Base-by-base conservation (phyloP, 2,797 vertebrate species). In the Neopelma chrysocephalum region DNA sequence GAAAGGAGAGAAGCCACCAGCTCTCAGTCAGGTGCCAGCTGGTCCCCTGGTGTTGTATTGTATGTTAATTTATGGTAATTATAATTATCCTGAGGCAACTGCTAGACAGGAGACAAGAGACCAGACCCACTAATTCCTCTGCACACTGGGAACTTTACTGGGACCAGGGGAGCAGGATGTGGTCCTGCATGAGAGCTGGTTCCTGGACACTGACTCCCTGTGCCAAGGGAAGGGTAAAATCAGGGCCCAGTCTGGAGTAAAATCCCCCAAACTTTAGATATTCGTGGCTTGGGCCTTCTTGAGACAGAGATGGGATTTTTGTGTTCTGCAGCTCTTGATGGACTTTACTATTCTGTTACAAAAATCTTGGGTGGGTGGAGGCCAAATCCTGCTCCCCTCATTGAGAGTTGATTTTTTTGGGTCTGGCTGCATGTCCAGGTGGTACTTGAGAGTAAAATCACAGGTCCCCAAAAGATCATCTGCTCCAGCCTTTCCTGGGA, bases 31-130 rank as follows among this genome's bases (percentile, higher is more conserved):
- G 66, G 71, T 45, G 72, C 64, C 13, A 0, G 17, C 42, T 27
- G 61, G 26, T 66, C 61, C 75, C 19, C 34, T 26, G 89, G 21
- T 5, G 65, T 3, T 34, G 54, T 31, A 75, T 89, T 91, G 78
- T 89, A 26, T 94, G 92, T 8, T 96, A 88, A 94, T 88, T 66
- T 26, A 40, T 85, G 80, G 43, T 86, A 43, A 87, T 89, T 53
- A 9, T 7, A 3, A 45, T 65, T 84, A 40, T 87, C 71, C 69
- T 42, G 56, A 32, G 64, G 66, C 56, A 81, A 32, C 77, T 64
- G 26, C 38, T 56, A 71, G 70, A 58, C 22, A 31, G 54, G 51
- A 90, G 84, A 43, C 77, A 10, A 12, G 53, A 43, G 58, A 16
- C 10, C 62, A 72, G 51, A 84, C 11, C 66, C 22, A 14, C 58